These are phyloP conservation scores for Eilema caniola DNA, from an alignment of 2,888 invertebrate species.

Conservation along the genomic window DNA sequence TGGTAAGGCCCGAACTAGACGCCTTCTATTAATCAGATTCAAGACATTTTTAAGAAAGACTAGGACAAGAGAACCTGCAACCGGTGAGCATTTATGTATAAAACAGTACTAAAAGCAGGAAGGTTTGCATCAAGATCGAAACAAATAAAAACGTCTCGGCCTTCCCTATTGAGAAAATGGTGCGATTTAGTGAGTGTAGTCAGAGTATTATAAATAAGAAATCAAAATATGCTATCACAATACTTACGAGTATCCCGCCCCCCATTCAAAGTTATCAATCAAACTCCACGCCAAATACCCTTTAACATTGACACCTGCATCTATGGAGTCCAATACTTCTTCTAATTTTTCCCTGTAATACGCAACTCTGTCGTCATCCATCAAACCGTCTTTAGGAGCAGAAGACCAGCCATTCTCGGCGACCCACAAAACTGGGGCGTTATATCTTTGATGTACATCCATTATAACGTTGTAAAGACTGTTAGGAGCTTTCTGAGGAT, in stretches of 20 bases:
- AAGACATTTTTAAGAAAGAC: too few species aligned
- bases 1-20: too few species aligned
- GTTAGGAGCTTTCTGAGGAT: conserved; percentile 84
- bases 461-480: conserved; percentile 86
- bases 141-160: too few species aligned
- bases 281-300: conserved; percentile 89
- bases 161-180: too few species aligned
- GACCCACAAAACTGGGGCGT: conserved; percentile 84
- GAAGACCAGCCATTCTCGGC: conserved; percentile 88
- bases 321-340: conserved; percentile 73
- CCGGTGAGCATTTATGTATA: too few species aligned
- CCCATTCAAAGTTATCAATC: conserved; percentile 90
- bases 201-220: too few species aligned
- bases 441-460: conserved; percentile 79
- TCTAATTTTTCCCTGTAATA: conserved; percentile 78
- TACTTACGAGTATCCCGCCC: conserved; percentile 86
- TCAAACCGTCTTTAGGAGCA: conserved; percentile 53
- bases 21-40: too few species aligned
- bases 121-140: too few species aligned
- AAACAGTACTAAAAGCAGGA: too few species aligned
- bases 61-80: too few species aligned
- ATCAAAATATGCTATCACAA: background rate
- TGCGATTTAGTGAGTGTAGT: too few species aligned
- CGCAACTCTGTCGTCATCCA: conserved; percentile 78
- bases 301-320: conserved; percentile 69